Base-by-base conservation (phyloP, 2,113 vertebrate species). In the Notothenia rossii region DNA sequence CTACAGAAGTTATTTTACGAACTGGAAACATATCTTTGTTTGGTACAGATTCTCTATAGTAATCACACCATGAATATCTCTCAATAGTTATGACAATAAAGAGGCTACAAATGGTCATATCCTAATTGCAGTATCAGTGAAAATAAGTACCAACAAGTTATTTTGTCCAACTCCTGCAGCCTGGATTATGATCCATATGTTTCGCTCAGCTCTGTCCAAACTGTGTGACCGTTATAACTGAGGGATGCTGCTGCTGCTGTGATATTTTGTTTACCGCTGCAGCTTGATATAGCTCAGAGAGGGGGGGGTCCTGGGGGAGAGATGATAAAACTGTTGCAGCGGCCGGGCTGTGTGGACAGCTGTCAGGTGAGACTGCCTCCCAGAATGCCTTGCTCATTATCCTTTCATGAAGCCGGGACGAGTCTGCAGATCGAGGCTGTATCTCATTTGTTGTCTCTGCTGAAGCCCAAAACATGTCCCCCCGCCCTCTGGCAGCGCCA, bases 371-470 rank as follows among this genome's bases (percentile, higher is more conserved):
- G 90, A 88, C 87, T 89, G 82, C 69, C 86, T 90, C 85, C 79
- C 86, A 80, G 90, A 86, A 92, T 78, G 89, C 67, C 79, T 76
- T 56, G 72, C 90, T 93, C 92, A 93, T 91, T 93, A 94, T 81
- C 75, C 68, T 86, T 86, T 87, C 67, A 50, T 84, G 87, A 85
- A 91, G 88, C 83, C 53, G 72, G 81, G 77, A 74, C 72, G 55
- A 68, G 59, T 79, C 84, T 84, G 63, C 64, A 83, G 59, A 83
- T 75, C 58, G 45, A 76, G 62, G 40, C 87, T 79, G 83, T 50
- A 82, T 89, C 87, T 90, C 86, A 90, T 89, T 90, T 89, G 69
- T 77, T 82, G 76, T 84, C 25, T 68, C 49, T 68, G 65, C 80
- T 79, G 72, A 84, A 77, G 84, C 83, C 73, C 83, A 67, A 85